These are phyloP conservation scores for Parasteatoda lunata DNA, from an alignment of 2,888 invertebrate genomes.

Conservation along the genomic window DNA sequence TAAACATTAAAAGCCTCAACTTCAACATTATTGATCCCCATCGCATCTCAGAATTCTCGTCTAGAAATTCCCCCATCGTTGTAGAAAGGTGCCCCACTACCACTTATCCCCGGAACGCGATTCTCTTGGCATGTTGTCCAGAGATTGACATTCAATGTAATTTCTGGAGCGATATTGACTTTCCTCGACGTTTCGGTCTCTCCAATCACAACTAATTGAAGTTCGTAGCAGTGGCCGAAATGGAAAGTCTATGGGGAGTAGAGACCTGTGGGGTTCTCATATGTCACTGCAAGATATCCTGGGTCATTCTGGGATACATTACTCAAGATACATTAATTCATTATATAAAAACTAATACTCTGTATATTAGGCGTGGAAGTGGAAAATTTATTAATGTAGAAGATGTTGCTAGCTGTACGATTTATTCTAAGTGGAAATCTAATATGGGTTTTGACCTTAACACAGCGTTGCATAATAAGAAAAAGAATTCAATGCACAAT, in stretches of 20 bases:
- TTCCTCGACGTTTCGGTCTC: constrained; percentile 24
- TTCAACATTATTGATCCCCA: too few species aligned
- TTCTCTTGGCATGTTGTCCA: not conserved
- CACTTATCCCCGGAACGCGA: not conserved
- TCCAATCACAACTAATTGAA: constrained; percentile 60
- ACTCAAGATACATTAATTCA: too few species aligned
- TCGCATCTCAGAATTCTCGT: too few species aligned
- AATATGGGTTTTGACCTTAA: too few species aligned
- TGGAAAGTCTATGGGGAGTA: constrained; percentile 21
- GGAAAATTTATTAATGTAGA: too few species aligned
- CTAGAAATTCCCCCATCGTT: not conserved
- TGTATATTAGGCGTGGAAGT: too few species aligned
- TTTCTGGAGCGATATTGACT: constrained; percentile 62
- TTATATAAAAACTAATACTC: too few species aligned
- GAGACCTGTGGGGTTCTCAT: constrained; percentile 2
- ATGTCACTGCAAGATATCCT: constrained; percentile 6
- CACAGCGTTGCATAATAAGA: too few species aligned
- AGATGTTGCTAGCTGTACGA: too few species aligned
- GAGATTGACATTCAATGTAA: constrained; percentile 57
- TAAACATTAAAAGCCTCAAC: too few species aligned
- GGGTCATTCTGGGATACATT: not conserved
- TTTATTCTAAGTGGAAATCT: too few species aligned
- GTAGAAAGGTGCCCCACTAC: not conserved
- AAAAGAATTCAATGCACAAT: too few species aligned
- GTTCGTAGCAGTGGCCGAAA: constrained; percentile 46